phyloP scores from a whole-genome alignment of 2,113 vertebrate species.

The Cheirogaleus medius region DNA sequence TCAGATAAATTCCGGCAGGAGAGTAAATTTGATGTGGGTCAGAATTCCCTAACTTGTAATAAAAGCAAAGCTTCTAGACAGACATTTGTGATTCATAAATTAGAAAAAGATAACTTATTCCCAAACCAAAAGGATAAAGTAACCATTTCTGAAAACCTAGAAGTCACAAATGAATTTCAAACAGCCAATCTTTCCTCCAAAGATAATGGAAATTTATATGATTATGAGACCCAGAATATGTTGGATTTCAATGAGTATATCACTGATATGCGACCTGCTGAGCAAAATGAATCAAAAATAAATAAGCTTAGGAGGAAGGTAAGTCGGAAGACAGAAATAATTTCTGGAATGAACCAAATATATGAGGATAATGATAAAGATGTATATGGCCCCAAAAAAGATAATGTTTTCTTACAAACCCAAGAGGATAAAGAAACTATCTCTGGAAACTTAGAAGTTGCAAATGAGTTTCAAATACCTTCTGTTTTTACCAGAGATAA shows the following conservation, averaged over 20 bases:
- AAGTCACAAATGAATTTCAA: conserved; percentile 51
- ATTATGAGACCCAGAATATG: conserved; percentile 36
- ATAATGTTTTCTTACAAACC: background rate
- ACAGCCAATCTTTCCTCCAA: conserved; percentile 49
- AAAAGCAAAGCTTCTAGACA: conserved; percentile 60
- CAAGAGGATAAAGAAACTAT: conserved; percentile 18
- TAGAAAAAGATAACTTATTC: conserved; percentile 48
- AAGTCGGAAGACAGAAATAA: conserved; percentile 65
- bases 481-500: background rate
- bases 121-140: conserved; percentile 57
- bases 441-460: background rate
- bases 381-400: background rate
- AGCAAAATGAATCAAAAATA: conserved; percentile 40
- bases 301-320: conserved; percentile 39
- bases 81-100: conserved; percentile 71
- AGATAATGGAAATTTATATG: conserved; percentile 44
- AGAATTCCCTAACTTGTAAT: background rate
- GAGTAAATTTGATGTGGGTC: background rate
- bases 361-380: conserved; percentile 32
- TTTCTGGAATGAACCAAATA: conserved; percentile 63
- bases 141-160: conserved; percentile 39
- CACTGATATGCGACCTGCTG: conserved; percentile 31
- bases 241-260: conserved; percentile 32
- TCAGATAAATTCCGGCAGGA: conserved; percentile 13
- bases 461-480: conserved; percentile 32